Percentiles rank a stretch among this genome's conserved stretches.
These are phyloP conservation scores for Charanyca ferruginea DNA, from an alignment of 2,888 invertebrate genomes.

Conservation along the genomic window DNA sequence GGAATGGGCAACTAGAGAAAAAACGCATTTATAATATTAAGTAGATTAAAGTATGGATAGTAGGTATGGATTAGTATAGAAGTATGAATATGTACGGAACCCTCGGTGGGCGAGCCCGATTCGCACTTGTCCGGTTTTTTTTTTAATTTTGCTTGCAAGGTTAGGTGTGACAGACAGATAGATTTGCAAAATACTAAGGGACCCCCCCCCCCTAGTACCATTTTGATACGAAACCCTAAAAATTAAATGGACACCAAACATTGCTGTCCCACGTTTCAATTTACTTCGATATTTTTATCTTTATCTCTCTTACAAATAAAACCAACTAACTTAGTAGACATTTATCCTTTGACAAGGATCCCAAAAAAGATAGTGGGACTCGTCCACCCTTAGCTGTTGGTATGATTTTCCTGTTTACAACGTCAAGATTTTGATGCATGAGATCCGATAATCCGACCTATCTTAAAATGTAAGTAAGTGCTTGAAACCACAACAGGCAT, in stretches of 20 bases:
- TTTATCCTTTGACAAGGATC: slow-evolving; percentile 48
- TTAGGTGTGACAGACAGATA: too few species aligned
- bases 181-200: too few species aligned
- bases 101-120: too few species aligned
- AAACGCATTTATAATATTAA: too few species aligned
- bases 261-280: not conserved
- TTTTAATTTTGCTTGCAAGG: too few species aligned
- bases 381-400: slow-evolving; percentile 44
- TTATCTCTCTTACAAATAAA: slow-evolving; percentile 41
- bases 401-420: slow-evolving; percentile 56
- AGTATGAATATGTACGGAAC: too few species aligned
- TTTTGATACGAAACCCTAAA: not conserved
- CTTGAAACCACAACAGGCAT: slow-evolving; percentile 52
- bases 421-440: slow-evolving; percentile 45
- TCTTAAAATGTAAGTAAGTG: slow-evolving; percentile 53
- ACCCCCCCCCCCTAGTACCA: too few species aligned
- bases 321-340: slow-evolving; percentile 31
- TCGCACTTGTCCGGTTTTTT: too few species aligned
- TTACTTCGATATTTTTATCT: slow-evolving; percentile 9
- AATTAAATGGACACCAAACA: slow-evolving; percentile 4
- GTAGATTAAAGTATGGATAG: too few species aligned
- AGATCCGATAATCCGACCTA: slow-evolving; percentile 40
- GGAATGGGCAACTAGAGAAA: too few species aligned
- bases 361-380: slow-evolving; percentile 41
- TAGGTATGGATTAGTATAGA: too few species aligned